Conservation (phyloP, 1,140 invertebrate genomes). For the Bombyx mori region ASM3026992v2 NC_085116.1:7794001-7794500, state of each 20-base stretch:
- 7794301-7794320: no score
- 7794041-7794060: no score
- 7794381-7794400: no score
- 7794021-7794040: background rate
- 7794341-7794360: no score
- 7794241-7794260: slow-evolving; percentile 51
- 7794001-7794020: background rate
- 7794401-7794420: no score
- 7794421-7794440: no score
- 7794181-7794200: slow-evolving; percentile 56
- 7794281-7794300: slow-evolving; percentile 26
- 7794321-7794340: no score
- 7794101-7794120: background rate
- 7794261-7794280: slow-evolving; percentile 37
- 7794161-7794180: slow-evolving; percentile 66
- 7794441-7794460: no score
- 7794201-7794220: slow-evolving; percentile 60
- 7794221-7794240: slow-evolving; percentile 61
- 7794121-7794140: slow-evolving; percentile 37
- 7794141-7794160: slow-evolving; percentile 68
- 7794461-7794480: no score
- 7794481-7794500: no score
- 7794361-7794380: no score
- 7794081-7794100: slow-evolving; percentile 3
- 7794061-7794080: background rate